phyloP scores from a whole-genome alignment of 1,140 invertebrate species.

The Eufriesea mexicana region DNA sequence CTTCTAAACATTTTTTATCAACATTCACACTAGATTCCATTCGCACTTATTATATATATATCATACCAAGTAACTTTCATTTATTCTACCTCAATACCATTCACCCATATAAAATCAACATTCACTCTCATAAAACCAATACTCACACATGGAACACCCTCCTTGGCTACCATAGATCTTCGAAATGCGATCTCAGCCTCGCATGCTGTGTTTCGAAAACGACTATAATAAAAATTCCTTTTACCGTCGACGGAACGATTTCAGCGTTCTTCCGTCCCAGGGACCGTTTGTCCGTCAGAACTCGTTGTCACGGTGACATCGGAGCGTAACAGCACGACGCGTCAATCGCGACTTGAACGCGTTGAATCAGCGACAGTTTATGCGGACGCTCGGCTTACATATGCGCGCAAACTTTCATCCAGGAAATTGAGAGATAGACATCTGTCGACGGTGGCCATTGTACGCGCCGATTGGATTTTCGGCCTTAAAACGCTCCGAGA shows the following conservation, averaged over 20 bases:
- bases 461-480: conserved; percentile 62
- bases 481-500: conserved; percentile 64
- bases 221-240: background rate
- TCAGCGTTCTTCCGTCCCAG: background rate
- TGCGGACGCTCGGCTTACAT: conserved; percentile 57
- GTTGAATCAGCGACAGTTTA: conserved; percentile 46
- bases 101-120: too few relatives aligned
- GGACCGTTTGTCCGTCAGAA: background rate
- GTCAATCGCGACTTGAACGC: conserved; percentile 39
- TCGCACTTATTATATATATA: too few relatives aligned
- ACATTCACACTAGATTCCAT: too few relatives aligned
- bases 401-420: conserved; percentile 72
- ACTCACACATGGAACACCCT: too few relatives aligned
- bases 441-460: conserved; percentile 75
- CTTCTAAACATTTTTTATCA: too few relatives aligned
- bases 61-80: too few relatives aligned
- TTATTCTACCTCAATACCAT: too few relatives aligned
- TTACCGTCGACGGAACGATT: background rate
- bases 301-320: conserved; percentile 6
- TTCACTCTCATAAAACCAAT: too few relatives aligned
- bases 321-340: conserved; percentile 13
- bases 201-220: background rate
- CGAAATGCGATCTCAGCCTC: background rate
- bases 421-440: conserved; percentile 79
- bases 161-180: too few relatives aligned